These are phyloP conservation scores for Ptilodon capucinus DNA, from an alignment of 2,888 invertebrate species.

Conservation along the genomic window DNA sequence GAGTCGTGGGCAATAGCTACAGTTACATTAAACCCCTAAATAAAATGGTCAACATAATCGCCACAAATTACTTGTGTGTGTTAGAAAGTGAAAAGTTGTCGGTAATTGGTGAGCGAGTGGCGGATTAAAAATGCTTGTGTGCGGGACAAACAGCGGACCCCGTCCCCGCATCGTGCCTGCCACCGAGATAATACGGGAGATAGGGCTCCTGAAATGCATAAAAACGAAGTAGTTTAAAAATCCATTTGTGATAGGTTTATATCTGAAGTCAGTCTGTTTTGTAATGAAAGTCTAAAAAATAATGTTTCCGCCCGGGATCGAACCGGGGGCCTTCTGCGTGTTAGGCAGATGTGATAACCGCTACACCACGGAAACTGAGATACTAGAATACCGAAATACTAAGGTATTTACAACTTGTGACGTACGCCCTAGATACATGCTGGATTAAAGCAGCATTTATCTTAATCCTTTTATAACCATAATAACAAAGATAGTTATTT, in stretches of 20 bases:
- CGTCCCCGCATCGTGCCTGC: slow-evolving; percentile 2
- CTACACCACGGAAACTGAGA: slow-evolving; percentile 91
- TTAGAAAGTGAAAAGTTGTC: slow-evolving; percentile 30
- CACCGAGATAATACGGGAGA: background rate
- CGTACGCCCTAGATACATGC: background rate
- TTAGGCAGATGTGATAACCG: slow-evolving; percentile 91
- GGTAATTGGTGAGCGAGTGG: slow-evolving; percentile 10
- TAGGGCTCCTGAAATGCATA: background rate
- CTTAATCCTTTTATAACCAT: background rate
- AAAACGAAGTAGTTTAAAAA: too few species aligned
- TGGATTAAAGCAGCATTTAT: background rate
- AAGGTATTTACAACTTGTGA: background rate
- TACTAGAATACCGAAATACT: background rate
- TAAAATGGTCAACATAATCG: too few species aligned
- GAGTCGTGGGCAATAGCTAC: too few species aligned
- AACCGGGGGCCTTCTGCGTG: slow-evolving; percentile 96
- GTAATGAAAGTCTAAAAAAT: background rate
- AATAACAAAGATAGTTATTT: background rate
- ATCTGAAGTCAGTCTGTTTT: too few species aligned
- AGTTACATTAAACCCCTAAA: too few species aligned
- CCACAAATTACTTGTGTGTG: background rate
- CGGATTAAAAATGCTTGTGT: slow-evolving; percentile 33
- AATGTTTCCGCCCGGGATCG: slow-evolving; percentile 93
- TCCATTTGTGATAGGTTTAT: too few species aligned
- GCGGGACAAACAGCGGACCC: slow-evolving; percentile 7